Percentiles rank a stretch among this genome's conserved stretches.
phyloP scores from a whole-genome alignment of 1,140 invertebrate genomes.

The Solenopsis fugax region DNA sequence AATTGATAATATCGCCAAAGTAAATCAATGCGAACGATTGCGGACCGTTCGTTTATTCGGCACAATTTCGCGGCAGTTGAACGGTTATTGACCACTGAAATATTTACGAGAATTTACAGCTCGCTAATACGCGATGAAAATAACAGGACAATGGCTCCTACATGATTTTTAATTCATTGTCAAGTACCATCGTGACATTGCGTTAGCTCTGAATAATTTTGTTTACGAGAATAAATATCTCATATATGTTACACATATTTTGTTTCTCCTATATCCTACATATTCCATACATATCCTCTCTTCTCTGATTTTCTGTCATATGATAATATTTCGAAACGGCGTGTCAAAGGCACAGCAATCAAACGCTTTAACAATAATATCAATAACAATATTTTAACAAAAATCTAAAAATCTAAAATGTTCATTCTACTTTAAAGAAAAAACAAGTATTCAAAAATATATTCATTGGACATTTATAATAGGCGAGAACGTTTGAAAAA shows the following conservation, averaged over 20 bases:
- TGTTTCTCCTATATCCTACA: not conserved
- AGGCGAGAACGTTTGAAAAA: not conserved
- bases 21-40: conserved; percentile 54
- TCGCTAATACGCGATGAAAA: conserved; percentile 50
- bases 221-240: conserved; percentile 2
- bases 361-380: not conserved
- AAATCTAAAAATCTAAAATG: not conserved
- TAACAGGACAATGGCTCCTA: conserved; percentile 21
- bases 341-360: not conserved
- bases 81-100: conserved; percentile 48
- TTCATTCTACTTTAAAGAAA: not conserved
- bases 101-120: conserved; percentile 60
- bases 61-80: conserved; percentile 50
- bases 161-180: conserved; percentile 45
- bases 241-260: not conserved
- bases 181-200: not conserved
- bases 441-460: not conserved
- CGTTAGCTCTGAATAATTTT: conserved; percentile 44
- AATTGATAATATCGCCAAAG: conserved; percentile 61
- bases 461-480: not conserved
- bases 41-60: conserved; percentile 49
- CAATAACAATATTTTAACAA: not conserved
- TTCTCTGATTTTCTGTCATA: not conserved
- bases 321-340: conserved; percentile 7
- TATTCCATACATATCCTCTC: not conserved